Conservation (phyloP, 2,113 vertebrate genomes). For the Vidua macroura region DNA sequence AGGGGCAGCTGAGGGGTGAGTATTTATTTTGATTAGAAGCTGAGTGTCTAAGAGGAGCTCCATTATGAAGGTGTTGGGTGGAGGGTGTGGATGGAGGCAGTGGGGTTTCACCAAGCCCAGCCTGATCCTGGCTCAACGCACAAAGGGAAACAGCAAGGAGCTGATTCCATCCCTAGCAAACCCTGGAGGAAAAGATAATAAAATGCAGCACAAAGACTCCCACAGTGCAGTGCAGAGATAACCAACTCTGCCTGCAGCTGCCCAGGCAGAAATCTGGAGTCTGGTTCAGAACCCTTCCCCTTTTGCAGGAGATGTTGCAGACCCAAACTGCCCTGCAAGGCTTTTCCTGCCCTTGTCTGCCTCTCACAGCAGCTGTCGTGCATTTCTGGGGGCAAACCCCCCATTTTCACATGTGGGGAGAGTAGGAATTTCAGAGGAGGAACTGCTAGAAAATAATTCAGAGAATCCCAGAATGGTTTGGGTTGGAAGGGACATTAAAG, state of each 20-base stretch:
- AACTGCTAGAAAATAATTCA: background rate
- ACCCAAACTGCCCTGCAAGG: background rate
- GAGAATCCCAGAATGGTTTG: background rate
- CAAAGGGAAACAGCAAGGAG: background rate
- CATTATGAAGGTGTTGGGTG: rapidly evolving
- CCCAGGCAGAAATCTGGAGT: background rate
- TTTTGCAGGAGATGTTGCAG: background rate
- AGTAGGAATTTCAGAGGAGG: background rate
- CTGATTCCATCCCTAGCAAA: background rate
- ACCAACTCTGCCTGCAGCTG: background rate
- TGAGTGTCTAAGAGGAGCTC: background rate
- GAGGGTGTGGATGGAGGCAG: background rate
- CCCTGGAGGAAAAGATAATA: background rate
- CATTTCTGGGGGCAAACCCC: background rate
- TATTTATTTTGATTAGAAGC: background rate
- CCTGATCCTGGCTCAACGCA: background rate
- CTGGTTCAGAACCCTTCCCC: background rate
- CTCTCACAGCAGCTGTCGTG: background rate
- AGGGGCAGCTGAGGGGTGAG: background rate
- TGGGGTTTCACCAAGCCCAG: background rate
- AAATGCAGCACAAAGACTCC: background rate
- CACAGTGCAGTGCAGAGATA: background rate
- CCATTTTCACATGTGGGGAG: rapidly evolving
- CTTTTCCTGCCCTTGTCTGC: background rate
- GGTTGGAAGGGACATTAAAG: background rate